These are phyloP conservation scores for Lasioglossum malachurum DNA, from an alignment of 2,888 invertebrate genomes.

Conservation along the genomic window DNA sequence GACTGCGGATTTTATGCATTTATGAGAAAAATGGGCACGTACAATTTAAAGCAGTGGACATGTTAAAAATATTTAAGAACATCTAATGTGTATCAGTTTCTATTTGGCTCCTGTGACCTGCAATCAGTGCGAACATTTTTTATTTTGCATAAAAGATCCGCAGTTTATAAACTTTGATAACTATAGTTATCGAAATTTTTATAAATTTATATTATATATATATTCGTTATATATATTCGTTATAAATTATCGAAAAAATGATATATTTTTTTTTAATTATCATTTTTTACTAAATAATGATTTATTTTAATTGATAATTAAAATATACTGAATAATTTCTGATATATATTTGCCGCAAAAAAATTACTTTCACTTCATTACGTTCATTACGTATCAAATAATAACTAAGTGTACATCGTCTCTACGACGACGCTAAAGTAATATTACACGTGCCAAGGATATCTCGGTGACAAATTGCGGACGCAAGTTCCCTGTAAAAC, in stretches of 20 bases:
- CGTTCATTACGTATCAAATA: background rate
- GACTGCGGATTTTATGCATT: too few relatives aligned
- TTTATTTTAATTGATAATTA: background rate
- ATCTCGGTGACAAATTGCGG: constrained; percentile 1
- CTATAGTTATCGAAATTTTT: background rate
- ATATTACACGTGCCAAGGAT: background rate
- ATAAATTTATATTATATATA: too few relatives aligned
- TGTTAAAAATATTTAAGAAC: too few relatives aligned
- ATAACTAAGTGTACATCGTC: background rate
- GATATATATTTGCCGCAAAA: background rate
- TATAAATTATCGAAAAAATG: background rate
- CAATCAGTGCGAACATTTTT: too few relatives aligned
- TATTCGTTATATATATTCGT: too few relatives aligned
- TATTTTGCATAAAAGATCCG: too few relatives aligned
- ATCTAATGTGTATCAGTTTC: too few relatives aligned
- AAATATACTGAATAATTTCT: background rate
- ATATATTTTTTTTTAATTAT: background rate
- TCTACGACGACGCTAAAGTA: background rate
- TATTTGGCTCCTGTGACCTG: too few relatives aligned
- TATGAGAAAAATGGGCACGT: too few relatives aligned
- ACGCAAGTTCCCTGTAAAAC: constrained; percentile 20
- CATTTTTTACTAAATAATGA: background rate
- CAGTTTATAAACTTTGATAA: background rate
- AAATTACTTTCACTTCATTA: background rate
- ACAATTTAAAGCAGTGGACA: too few relatives aligned